These are phyloP conservation scores for Gadus macrocephalus DNA, from an alignment of 2,113 vertebrate genomes.

Conservation along the genomic window DNA sequence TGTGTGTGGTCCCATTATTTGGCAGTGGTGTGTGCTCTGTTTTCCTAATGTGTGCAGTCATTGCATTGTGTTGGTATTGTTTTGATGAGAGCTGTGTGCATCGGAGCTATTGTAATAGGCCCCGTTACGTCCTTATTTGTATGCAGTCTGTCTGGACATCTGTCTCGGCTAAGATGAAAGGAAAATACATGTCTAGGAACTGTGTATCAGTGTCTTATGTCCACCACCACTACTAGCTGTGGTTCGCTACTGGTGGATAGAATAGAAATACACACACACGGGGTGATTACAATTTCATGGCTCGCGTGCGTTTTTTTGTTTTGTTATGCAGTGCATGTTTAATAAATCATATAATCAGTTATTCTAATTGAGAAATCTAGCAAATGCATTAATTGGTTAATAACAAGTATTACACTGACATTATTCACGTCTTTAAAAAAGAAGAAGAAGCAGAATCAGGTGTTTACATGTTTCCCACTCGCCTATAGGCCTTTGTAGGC, in stretches of 20 bases:
- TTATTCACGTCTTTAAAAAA: slow-evolving; percentile 29
- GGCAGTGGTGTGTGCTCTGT: no score
- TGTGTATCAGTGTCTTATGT: slow-evolving; percentile 37
- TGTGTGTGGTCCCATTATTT: no score
- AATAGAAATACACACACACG: no score
- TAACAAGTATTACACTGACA: not conserved
- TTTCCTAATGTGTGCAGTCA: slow-evolving; percentile 47
- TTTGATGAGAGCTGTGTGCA: slow-evolving; percentile 56
- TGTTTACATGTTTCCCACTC: not conserved
- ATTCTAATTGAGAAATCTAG: not conserved
- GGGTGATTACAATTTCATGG: no score
- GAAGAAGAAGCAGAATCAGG: not conserved
- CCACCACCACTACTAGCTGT: slow-evolving; percentile 8
- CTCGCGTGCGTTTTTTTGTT: no score
- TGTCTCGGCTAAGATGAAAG: slow-evolving; percentile 52
- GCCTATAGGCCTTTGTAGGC: not conserved
- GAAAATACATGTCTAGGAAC: slow-evolving; percentile 44
- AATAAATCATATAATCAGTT: not conserved
- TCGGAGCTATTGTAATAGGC: slow-evolving; percentile 49
- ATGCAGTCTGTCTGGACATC: slow-evolving; percentile 68
- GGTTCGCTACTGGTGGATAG: not conserved
- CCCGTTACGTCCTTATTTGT: slow-evolving; percentile 60
- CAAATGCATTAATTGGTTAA: not conserved
- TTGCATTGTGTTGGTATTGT: slow-evolving; percentile 58
- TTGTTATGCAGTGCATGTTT: not conserved